Evolutionary conservation across 2,113 vertebrate genomes (phyloP), one percentile per base, ranked within the genome.

Genomic region (Axis porcinus): DNA sequence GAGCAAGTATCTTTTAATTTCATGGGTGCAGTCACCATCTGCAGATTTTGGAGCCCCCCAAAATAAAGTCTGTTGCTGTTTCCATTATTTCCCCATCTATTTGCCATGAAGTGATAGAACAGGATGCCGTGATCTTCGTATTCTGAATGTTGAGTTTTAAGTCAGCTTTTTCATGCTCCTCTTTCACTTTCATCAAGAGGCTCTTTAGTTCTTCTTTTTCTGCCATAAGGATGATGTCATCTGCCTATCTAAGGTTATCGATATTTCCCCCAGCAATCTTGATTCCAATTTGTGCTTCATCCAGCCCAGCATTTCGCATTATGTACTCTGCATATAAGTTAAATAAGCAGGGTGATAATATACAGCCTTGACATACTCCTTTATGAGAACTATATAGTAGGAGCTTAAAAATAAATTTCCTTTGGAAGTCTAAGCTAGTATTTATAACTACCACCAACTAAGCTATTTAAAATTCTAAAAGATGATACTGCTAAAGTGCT

Each of bases 111-210:
- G 10, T 36, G n/a, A 36, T 70, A 19, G 64, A n/a, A 70, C n/a
- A 10, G 0, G 19, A 23, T 70, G 67, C n/a, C 5, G 0, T 70
- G 67, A 70, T 23, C 67, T 70, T 70, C 1, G 10, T 70, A 36
- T 70, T 70, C 19, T 36, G 67, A 70, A 70, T 70, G 67, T 12
- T 70, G 67, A 23, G n/a, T n/a, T 70, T 70, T 70, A 70, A 12
- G n/a, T 5, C n/a, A 36, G 67, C 2, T 70, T 70, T 70, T 40
- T 70, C 9, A 70, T 19, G 12, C 9, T 70, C 67, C n/a, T 40
- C n/a, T 70, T 19, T 40, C n/a, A 70, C 36, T 40, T 40, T 40
- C 67, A 40, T 40, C 19, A 40, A 70, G 16, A 40, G 4, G n/a
- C 64, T 70, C 19, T 70, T 70, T 70, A 70, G n/a, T 40, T 40